Evolutionary conservation across 2,888 invertebrate species (phyloP).

Genomic region (Acronicta aceris): DNA sequence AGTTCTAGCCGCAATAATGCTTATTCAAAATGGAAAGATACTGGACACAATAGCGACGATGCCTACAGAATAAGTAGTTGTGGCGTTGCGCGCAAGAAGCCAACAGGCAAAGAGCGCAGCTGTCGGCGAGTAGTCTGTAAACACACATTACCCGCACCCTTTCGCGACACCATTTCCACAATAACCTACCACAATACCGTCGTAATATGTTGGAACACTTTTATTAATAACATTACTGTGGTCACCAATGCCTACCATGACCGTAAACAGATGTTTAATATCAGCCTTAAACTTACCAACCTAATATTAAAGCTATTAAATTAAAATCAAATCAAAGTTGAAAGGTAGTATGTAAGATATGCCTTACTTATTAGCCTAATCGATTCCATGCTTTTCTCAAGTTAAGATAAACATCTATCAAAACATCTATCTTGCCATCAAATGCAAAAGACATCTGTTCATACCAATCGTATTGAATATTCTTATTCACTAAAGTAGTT

Average conservation of each 20-base stretch:
- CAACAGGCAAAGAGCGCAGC: constrained; percentile 33
- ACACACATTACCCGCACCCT: constrained; percentile 50
- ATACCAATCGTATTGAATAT: neutral
- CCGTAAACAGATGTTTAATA: neutral
- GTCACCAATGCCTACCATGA: neutral
- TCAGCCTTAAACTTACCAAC: neutral
- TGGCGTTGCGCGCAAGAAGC: constrained; percentile 21
- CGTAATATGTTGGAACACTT: constrained; percentile 22
- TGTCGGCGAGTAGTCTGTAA: constrained; percentile 35
- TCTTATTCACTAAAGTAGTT: neutral
- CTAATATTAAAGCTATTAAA: no score
- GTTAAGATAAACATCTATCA: no score
- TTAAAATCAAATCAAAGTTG: no score
- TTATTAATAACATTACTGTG: neutral
- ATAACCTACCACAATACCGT: constrained; percentile 23
- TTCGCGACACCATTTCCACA: constrained; percentile 5
- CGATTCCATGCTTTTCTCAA: no score
- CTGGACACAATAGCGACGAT: constrained; percentile 36
- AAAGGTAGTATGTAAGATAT: no score
- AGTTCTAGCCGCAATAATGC: constrained; percentile 25
- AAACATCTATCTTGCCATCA: no score
- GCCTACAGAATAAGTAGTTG: constrained; percentile 34
- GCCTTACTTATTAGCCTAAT: no score
- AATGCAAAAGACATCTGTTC: no score
- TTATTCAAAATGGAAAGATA: constrained; percentile 28